phyloP scores from a whole-genome alignment of 2,888 invertebrate species.

The Sarcophaga caerulescens region DNA sequence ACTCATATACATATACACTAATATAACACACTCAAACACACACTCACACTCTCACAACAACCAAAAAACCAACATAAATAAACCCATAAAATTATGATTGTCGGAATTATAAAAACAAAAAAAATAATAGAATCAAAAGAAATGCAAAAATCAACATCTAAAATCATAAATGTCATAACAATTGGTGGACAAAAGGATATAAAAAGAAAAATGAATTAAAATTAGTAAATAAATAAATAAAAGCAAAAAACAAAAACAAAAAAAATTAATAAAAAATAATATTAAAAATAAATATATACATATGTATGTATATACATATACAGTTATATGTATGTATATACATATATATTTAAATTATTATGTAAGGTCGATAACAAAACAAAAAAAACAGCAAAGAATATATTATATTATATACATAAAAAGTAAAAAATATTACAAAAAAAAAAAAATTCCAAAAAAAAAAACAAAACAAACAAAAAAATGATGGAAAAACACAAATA shows the following conservation, averaged over 20 bases:
- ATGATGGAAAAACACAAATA: conserved; percentile 68
- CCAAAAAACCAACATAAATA: too few relatives aligned
- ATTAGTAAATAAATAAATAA: conserved; percentile 47
- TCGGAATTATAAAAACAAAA: conserved; percentile 59
- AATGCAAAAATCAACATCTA: conserved; percentile 30
- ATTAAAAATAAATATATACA: conserved; percentile 27
- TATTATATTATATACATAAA: conserved; percentile 71
- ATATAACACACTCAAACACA: background rate
- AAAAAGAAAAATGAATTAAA: too few relatives aligned
- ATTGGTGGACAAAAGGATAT: conserved; percentile 60
- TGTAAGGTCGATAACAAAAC: conserved; percentile 56
- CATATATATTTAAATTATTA: conserved; percentile 65
- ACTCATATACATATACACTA: conserved; percentile 12
- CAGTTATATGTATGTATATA: conserved; percentile 7
- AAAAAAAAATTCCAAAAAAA: conserved; percentile 33
- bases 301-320: too few relatives aligned
- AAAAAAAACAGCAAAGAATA: conserved; percentile 63
- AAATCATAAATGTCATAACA: conserved; percentile 61
- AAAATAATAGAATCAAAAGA: conserved; percentile 30
- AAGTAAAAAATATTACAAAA: conserved; percentile 66
- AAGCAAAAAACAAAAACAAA: conserved; percentile 29
- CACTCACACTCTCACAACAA: background rate
- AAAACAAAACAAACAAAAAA: conserved; percentile 41
- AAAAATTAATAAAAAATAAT: conserved; percentile 17
- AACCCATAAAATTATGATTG: conserved; percentile 56